Evolutionary conservation across 2,888 invertebrate species (phyloP), one percentile per base, ranked within the genome.

Genomic region (Cosmia pyralina): DNA sequence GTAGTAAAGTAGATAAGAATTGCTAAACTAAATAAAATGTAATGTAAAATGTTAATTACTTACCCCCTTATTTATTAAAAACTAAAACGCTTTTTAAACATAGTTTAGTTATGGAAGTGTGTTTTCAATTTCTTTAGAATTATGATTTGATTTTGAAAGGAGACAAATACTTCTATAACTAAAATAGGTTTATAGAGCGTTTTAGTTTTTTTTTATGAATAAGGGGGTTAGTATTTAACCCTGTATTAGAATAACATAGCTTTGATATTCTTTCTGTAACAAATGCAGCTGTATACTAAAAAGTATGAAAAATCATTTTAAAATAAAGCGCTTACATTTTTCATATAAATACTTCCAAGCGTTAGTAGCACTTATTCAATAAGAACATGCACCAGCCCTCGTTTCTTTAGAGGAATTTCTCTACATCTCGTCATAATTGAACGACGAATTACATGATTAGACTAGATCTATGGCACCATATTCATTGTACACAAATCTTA

Each of bases 1-100:
- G 11, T 48, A 38, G 4, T 38, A 50, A 50, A 52, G 13, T 13
- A 53, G 38, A 53, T 63, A 53, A 17, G 2, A 48, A 28, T 28
- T 17, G 48, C 3, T 15, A 48, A 76, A 66, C 38, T 53, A n/a
- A 67, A 55, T 53, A 75, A n/a, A 75, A 44, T 52, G 57, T 19
- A 65, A 38, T 50, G 15, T n/a, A n/a, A 74, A 50, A 74, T 19
- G n/a, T 19, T 72, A 13, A 58, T 50, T 22, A 74, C 13, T 8
- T 46, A 28, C 1, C 28, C 28, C 28, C 28, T 28, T 28, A 28
- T 28, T 28, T 3, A 28, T 28, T 28, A 28, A 28, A 28, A 2
- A 28, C 3, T 28, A 28, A 28, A 28, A 28, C 28, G 28, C 28
- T 28, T 3, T 28, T 2, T 28, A 28, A 28, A 28, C 28, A 1